phyloP scores from a whole-genome alignment of 2,797 vertebrate genomes.

The Glyptemys insculpta region DNA sequence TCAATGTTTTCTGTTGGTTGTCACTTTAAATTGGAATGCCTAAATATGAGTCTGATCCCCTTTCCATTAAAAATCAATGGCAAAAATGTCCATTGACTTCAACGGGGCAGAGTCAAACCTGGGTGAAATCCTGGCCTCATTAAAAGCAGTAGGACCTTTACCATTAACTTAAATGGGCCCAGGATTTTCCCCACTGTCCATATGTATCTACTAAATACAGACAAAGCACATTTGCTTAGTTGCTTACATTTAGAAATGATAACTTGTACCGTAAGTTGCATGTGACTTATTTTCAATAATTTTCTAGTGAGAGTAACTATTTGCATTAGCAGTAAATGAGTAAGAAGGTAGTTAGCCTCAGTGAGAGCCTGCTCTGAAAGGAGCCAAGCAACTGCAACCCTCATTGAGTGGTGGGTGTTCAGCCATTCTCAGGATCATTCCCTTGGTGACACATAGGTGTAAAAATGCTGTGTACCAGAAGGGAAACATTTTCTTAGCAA shows the following conservation, averaged over 20 bases:
- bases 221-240: not conserved
- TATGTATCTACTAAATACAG: not conserved
- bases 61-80: not conserved
- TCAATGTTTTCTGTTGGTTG: not conserved
- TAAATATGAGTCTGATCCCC: not conserved
- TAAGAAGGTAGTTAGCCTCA: not conserved
- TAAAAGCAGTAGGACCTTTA: fast-evolving
- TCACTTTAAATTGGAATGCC: not conserved
- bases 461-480: conserved; percentile 8
- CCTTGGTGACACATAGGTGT: not conserved
- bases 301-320: not conserved
- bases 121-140: not conserved
- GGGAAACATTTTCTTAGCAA: conserved; percentile 30
- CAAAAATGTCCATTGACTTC: not conserved
- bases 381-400: not conserved
- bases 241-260: not conserved
- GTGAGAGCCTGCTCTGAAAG: not conserved
- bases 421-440: not conserved
- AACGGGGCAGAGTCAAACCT: not conserved
- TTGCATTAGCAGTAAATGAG: not conserved
- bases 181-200: fast-evolving
- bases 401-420: not conserved
- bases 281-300: not conserved
- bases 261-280: not conserved
- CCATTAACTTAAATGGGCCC: not conserved